Evolutionary conservation across 2,113 vertebrate genomes (phyloP).

Genomic region (Hylia prasina): DNA sequence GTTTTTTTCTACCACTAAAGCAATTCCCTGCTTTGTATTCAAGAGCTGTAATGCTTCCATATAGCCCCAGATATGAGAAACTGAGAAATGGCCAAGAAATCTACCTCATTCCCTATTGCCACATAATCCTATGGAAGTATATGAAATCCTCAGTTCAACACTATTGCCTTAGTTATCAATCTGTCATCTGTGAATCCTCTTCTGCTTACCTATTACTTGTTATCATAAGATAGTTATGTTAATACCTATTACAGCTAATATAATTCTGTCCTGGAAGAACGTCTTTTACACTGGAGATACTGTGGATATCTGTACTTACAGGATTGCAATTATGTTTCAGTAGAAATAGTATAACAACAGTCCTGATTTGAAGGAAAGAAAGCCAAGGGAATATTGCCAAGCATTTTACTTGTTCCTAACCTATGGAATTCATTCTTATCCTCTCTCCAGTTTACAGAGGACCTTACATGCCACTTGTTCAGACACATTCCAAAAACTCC

Average conservation of each 20-base stretch:
- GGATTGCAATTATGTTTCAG: background rate
- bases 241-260: background rate
- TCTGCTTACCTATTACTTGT: background rate
- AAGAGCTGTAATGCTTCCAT: background rate
- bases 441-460: background rate
- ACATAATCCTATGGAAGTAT: background rate
- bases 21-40: background rate
- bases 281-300: background rate
- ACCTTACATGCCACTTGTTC: background rate
- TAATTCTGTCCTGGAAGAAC: background rate
- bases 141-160: background rate
- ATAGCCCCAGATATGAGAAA: background rate
- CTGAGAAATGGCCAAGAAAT: background rate
- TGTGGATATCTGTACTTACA: background rate
- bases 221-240: background rate
- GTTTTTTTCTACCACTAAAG: background rate
- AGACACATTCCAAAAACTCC: background rate
- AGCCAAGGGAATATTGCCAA: background rate
- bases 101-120: background rate
- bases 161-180: background rate
- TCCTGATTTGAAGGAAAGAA: background rate
- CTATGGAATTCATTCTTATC: background rate
- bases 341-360: background rate
- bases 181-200: background rate
- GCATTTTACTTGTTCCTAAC: background rate